Evolutionary conservation across 2,113 vertebrate genomes (phyloP).

Genomic region (Neomonachus schauinslandi): DNA sequence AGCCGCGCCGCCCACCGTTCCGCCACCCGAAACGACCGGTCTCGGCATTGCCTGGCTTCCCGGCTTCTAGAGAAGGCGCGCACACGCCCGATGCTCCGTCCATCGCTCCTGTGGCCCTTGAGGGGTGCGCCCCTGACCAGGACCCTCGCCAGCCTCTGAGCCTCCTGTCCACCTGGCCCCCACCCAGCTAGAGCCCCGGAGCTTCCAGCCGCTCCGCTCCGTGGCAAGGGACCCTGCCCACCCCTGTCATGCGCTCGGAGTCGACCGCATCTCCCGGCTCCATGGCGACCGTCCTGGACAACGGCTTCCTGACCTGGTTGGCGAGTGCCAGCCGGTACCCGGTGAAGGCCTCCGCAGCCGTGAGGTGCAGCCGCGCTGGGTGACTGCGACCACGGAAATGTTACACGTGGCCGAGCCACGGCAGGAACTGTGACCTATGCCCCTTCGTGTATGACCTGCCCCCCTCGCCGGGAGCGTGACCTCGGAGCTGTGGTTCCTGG

Average conservation of each 20-base stretch:
- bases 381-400: background rate
- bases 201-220: background rate
- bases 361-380: background rate
- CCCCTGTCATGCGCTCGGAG: too few species aligned
- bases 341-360: rapidly evolving
- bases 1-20: rapidly evolving
- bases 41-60: background rate
- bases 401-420: background rate
- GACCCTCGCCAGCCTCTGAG: background rate
- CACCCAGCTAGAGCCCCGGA: background rate
- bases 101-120: rapidly evolving
- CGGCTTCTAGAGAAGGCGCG: too few species aligned
- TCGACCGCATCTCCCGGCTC: background rate
- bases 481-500: background rate
- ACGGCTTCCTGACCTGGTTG: background rate
- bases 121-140: rapidly evolving
- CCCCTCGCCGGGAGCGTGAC: background rate
- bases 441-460: background rate
- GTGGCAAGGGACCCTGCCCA: background rate
- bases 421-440: background rate
- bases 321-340: background rate
- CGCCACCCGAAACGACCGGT: background rate
- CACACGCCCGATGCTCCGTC: background rate
- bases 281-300: background rate
- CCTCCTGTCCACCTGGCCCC: background rate